Conservation (phyloP, 1,140 invertebrate species). For the Danaus plexippus region DNA sequence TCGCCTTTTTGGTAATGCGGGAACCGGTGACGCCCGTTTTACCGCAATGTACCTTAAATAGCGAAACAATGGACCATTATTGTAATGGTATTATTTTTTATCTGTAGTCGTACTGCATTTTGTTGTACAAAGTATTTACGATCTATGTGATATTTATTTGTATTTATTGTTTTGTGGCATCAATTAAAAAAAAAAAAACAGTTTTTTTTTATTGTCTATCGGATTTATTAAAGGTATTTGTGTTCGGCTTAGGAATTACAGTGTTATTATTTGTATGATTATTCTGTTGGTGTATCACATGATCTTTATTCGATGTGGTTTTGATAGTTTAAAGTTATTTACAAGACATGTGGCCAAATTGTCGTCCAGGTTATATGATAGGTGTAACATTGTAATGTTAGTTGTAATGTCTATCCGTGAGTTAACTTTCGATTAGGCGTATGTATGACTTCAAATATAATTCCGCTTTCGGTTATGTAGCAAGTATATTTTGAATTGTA, state of each 20-base stretch:
- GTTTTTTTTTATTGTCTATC: neutral
- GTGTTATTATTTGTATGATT: slow-evolving; percentile 15
- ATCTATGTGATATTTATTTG: slow-evolving; percentile 16
- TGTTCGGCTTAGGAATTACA: slow-evolving; percentile 9
- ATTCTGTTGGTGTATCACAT: slow-evolving; percentile 31
- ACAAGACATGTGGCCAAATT: slow-evolving; percentile 66
- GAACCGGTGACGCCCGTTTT: too few species aligned
- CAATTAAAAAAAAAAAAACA: neutral
- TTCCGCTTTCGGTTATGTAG: too few species aligned
- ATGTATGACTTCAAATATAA: too few species aligned
- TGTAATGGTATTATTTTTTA: slow-evolving; percentile 10
- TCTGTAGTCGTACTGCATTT: slow-evolving; percentile 36
- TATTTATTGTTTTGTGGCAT: slow-evolving; percentile 1
- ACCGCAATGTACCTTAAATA: too few species aligned
- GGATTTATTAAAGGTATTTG: slow-evolving; percentile 13
- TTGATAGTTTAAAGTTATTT: slow-evolving; percentile 28
- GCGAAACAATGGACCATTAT: slow-evolving; percentile 4
- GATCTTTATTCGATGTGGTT: slow-evolving; percentile 24
- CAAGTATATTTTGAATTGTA: too few species aligned
- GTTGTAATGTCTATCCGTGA: slow-evolving; percentile 28
- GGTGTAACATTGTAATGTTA: slow-evolving; percentile 22
- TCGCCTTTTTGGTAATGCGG: slow-evolving; percentile 15
- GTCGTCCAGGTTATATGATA: slow-evolving; percentile 48
- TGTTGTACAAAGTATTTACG: slow-evolving; percentile 47
- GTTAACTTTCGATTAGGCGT: slow-evolving; percentile 13